Conservation (phyloP, 2,888 invertebrate genomes). For the Epiblema foenella region DNA sequence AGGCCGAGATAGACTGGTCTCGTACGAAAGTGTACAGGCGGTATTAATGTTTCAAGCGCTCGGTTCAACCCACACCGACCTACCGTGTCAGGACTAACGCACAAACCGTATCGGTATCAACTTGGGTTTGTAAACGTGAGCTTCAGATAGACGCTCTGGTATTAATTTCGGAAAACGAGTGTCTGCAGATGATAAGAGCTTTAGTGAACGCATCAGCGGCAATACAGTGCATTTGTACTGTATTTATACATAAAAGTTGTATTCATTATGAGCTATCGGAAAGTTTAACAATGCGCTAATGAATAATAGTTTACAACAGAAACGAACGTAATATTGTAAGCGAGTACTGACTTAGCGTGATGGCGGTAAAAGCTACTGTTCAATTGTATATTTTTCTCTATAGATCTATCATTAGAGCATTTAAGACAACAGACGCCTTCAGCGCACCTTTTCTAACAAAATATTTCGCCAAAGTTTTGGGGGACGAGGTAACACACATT, state of each 20-base stretch:
- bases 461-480: too few relatives aligned
- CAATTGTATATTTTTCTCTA: too few relatives aligned
- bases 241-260: not conserved
- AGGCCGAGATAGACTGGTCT: too few relatives aligned
- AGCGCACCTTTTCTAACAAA: too few relatives aligned
- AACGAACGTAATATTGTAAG: not conserved
- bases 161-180: conserved; percentile 9
- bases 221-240: not conserved
- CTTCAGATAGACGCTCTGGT: not conserved
- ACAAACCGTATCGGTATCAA: not conserved
- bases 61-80: not conserved
- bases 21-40: too few relatives aligned
- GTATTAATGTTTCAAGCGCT: not conserved
- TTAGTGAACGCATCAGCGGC: conserved; percentile 6
- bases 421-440: too few relatives aligned
- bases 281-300: not conserved
- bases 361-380: too few relatives aligned
- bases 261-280: conserved; percentile 3
- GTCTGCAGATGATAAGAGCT: conserved; percentile 9
- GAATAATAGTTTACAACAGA: not conserved
- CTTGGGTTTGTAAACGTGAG: not conserved
- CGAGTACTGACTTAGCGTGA: not conserved
- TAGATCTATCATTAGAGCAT: too few relatives aligned
- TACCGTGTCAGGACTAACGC: not conserved
- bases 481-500: too few relatives aligned